A percentile compares a stretch with the other conserved stretches of the same genome.
Conservation (phyloP, 2,113 vertebrate genomes). For the Podilymbus podiceps region DNA sequence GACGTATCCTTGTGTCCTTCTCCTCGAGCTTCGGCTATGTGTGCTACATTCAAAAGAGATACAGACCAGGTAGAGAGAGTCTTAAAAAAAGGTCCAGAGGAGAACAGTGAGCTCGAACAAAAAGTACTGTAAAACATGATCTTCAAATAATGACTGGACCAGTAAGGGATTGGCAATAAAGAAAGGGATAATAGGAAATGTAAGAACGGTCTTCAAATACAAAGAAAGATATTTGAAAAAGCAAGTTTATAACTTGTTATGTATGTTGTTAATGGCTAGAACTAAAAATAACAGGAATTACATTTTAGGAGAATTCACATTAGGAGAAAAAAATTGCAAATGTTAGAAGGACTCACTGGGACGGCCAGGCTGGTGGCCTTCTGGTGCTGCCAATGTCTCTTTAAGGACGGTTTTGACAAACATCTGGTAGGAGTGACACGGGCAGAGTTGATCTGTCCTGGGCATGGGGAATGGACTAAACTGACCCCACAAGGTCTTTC, state of each 20-base stretch:
- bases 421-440: neutral
- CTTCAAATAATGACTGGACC: neutral
- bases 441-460: neutral
- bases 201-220: neutral
- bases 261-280: neutral
- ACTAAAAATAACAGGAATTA: neutral
- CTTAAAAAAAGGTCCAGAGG: neutral
- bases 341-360: neutral
- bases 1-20: neutral
- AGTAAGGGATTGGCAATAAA: neutral
- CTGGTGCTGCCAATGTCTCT: neutral
- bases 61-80: no score
- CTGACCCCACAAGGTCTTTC: neutral
- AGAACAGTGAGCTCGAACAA: neutral
- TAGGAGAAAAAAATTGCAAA: neutral
- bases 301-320: neutral
- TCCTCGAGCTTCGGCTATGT: neutral
- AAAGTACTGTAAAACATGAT: neutral
- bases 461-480: neutral
- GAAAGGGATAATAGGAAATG: neutral
- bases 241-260: neutral
- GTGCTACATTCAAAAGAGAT: neutral
- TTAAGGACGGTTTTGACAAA: neutral
- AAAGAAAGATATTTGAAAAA: neutral
- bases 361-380: neutral